These are phyloP conservation scores for Parus major DNA, from an alignment of 2,113 vertebrate genomes.

Conservation along the genomic window DNA sequence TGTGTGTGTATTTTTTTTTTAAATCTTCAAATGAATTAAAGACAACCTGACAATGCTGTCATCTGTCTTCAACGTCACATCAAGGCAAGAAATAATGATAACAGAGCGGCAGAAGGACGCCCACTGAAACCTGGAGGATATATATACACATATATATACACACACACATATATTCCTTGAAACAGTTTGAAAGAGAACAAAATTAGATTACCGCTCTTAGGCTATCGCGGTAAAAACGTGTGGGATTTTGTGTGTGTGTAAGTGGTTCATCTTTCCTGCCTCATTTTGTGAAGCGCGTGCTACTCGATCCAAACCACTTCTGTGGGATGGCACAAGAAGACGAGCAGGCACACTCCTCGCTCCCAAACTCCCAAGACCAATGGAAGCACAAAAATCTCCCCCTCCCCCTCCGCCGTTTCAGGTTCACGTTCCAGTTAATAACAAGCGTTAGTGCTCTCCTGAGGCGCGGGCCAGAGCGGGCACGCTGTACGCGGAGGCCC, in stretches of 20 bases:
- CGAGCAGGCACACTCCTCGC: not conserved
- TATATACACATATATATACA: constrained; percentile 5
- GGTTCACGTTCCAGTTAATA: not conserved
- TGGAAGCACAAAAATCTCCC: not conserved
- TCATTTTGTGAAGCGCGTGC: not conserved
- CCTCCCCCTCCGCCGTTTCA: not conserved
- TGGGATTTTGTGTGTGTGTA: not conserved
- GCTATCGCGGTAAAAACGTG: not conserved
- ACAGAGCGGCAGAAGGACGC: constrained; percentile 70
- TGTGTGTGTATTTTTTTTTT: constrained; percentile 1
- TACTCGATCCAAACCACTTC: not conserved
- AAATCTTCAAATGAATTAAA: constrained; percentile 69
- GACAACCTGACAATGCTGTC: constrained; percentile 75
- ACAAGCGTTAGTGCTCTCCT: not conserved
- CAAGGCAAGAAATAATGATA: constrained; percentile 71
- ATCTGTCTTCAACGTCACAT: constrained; percentile 74
- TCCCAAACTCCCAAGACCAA: not conserved
- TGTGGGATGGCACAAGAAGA: not conserved
- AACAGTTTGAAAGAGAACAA: constrained; percentile 45
- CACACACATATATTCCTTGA: constrained; percentile 18
- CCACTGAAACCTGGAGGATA: constrained; percentile 66
- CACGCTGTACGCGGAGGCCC: not conserved
- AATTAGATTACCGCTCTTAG: constrained; percentile 37
- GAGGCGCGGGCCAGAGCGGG: not conserved
- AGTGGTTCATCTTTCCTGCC: not conserved